Evolutionary conservation across 1,140 invertebrate genomes (phyloP).

Genomic region (Delia radicum): DNA sequence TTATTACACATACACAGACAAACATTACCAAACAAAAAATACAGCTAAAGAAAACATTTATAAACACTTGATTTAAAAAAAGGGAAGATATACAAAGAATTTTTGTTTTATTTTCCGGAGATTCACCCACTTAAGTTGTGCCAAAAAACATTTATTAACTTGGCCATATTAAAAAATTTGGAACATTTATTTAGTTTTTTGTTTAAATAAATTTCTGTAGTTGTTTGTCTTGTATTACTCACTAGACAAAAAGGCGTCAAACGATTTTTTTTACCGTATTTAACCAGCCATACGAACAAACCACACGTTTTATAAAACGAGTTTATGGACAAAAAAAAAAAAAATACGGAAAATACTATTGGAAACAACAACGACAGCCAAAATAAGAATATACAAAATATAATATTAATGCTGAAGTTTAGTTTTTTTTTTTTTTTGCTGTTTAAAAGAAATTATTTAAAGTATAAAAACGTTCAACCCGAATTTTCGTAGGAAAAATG

Average conservation of each 20-base stretch:
- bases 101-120: background rate
- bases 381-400: too few relatives aligned
- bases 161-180: background rate
- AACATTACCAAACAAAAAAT: background rate
- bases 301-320: constrained; percentile 7
- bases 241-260: constrained; percentile 11
- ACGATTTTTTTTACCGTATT: background rate
- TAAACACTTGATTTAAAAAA: background rate
- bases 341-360: background rate
- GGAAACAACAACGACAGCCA: too few relatives aligned
- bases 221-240: background rate
- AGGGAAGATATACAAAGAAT: background rate
- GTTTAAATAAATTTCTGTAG: background rate
- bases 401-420: too few relatives aligned
- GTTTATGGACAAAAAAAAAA: background rate
- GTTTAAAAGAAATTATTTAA: background rate
- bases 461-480: background rate
- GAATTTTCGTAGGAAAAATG: background rate
- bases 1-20: background rate
- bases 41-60: too few relatives aligned
- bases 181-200: background rate
- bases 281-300: background rate
- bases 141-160: constrained; percentile 18
- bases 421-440: too few relatives aligned
- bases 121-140: constrained; percentile 7